These are phyloP conservation scores for Emys orbicularis DNA, from an alignment of 2,797 vertebrate species.

Conservation along the genomic window DNA sequence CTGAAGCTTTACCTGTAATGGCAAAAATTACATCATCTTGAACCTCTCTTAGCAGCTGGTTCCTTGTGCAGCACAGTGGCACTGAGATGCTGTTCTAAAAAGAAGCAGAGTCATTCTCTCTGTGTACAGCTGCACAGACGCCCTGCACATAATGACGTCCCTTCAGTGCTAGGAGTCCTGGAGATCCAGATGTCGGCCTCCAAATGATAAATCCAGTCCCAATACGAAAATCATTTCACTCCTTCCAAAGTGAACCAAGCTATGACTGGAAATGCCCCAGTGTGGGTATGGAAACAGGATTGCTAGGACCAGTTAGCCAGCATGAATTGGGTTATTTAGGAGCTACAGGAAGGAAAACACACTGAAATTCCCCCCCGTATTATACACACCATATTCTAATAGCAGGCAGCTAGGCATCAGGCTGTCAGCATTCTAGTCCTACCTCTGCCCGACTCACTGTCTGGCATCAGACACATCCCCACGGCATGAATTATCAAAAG, in stretches of 20 bases:
- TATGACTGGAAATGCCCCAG: not conserved
- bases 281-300: not conserved
- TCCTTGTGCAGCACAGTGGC: not conserved
- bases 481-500: not conserved
- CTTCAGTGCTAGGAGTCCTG: not conserved
- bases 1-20: slow-evolving; percentile 1
- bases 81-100: accelerated
- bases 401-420: accelerated
- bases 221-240: not conserved
- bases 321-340: not conserved
- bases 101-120: accelerated
- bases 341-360: not conserved
- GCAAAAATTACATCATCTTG: slow-evolving; percentile 65
- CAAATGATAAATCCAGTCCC: accelerated
- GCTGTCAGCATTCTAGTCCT: not conserved
- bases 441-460: accelerated
- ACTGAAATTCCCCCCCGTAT: accelerated
- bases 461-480: accelerated
- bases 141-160: accelerated
- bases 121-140: not conserved
- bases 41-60: not conserved
- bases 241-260: accelerated
- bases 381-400: too few relatives aligned
- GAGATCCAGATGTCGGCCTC: too few relatives aligned
- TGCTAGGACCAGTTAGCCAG: accelerated